phyloP scores from a whole-genome alignment of 2,888 invertebrate genomes.

The Hirtodrosophila alboralis region DNA sequence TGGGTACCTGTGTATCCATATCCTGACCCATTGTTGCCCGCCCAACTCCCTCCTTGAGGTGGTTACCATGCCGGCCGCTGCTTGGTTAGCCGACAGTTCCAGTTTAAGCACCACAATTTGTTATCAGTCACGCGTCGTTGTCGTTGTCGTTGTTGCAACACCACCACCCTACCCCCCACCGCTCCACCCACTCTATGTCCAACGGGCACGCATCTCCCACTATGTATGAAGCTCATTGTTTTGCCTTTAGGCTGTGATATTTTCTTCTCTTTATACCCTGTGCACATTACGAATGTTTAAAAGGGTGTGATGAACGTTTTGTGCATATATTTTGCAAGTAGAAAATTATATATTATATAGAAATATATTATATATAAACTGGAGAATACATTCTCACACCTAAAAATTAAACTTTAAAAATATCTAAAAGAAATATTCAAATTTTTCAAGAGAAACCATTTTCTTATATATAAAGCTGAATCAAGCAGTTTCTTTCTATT shows the following conservation, averaged over 20 bases:
- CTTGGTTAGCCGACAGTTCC: constrained; percentile 17
- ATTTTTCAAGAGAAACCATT: too few species aligned
- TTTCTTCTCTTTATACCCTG: constrained; percentile 14
- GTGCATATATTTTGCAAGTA: too few species aligned
- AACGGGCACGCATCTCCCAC: not conserved
- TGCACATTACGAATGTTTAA: too few species aligned
- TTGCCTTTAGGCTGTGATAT: constrained; percentile 34
- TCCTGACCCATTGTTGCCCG: constrained; percentile 35
- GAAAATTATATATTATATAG: too few species aligned
- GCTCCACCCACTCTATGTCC: not conserved
- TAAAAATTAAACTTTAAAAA: too few species aligned
- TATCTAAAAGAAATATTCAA: too few species aligned
- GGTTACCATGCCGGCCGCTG: constrained; percentile 49
- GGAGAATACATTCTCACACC: too few species aligned
- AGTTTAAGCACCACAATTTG: constrained; percentile 57
- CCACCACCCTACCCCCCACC: constrained; percentile 3
- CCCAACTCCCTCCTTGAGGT: constrained; percentile 2
- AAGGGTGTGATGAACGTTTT: too few species aligned
- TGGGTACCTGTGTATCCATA: constrained; percentile 37
- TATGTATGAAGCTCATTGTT: constrained; percentile 2
- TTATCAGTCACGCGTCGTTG: constrained; percentile 65
- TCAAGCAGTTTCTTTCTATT: too few species aligned
- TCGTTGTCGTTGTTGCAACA: constrained; percentile 36
- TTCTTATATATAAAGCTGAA: too few species aligned
- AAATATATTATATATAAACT: too few species aligned